Evolutionary conservation across 1,140 invertebrate genomes (phyloP).

Genomic region (Neodiprion fabricii): DNA sequence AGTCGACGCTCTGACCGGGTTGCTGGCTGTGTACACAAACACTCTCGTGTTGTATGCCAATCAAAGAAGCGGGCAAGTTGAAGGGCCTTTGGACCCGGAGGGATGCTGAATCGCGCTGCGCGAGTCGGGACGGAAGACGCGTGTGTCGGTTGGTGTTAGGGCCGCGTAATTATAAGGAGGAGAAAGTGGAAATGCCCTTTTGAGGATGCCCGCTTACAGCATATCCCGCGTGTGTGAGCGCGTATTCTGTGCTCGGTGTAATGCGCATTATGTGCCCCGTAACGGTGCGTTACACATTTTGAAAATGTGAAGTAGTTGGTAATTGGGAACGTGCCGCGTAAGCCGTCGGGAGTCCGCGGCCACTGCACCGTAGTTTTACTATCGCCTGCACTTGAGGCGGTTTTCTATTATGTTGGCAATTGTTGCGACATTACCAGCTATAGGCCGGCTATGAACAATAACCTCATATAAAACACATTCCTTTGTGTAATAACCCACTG

Average conservation of each 20-base stretch:
- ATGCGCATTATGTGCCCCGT: neutral
- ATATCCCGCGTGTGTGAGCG: neutral
- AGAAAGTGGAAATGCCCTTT: conserved; percentile 4
- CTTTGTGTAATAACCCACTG: neutral
- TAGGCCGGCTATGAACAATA: neutral
- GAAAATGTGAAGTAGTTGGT: neutral
- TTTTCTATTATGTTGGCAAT: neutral
- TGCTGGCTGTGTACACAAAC: conserved; percentile 1
- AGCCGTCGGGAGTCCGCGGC: neutral
- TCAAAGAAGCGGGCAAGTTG: neutral
- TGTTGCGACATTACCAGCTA: neutral
- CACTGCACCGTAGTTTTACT: neutral
- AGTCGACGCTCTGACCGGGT: no score
- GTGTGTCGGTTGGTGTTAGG: neutral
- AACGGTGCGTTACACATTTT: neutral
- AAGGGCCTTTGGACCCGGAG: neutral
- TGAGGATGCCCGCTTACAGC: neutral
- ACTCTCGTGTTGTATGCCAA: conserved; percentile 4
- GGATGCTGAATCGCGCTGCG: neutral
- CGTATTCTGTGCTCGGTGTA: neutral
- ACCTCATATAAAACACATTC: neutral
- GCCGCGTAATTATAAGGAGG: conserved; percentile 7
- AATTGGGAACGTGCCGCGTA: neutral
- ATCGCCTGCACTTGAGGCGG: no score
- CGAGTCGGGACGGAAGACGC: neutral